Evolutionary conservation across 2,888 invertebrate genomes (phyloP).

Genomic region (Smittia sp.): DNA sequence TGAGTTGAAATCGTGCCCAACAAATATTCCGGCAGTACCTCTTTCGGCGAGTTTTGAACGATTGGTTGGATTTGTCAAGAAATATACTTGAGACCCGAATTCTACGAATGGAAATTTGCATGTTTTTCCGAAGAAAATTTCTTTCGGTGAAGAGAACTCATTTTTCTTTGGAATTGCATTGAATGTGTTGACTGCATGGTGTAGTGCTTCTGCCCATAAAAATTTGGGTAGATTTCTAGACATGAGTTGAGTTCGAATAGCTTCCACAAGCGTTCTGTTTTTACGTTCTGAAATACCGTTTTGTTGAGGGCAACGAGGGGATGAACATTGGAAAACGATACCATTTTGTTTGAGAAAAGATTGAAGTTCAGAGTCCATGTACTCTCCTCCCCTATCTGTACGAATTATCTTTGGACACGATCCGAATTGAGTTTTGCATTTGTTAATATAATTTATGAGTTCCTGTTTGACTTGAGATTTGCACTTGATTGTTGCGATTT

Average conservation of each 20-base stretch:
- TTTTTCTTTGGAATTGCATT: constrained; percentile 41
- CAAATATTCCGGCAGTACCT: too few relatives aligned
- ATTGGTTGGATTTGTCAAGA: too few relatives aligned
- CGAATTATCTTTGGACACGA: constrained; percentile 44
- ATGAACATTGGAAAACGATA: constrained; percentile 45
- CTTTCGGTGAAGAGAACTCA: background rate
- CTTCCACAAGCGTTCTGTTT: constrained; percentile 45
- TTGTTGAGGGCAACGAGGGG: constrained; percentile 44
- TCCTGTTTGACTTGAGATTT: constrained; percentile 43
- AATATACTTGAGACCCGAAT: too few relatives aligned
- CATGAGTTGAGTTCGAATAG: constrained; percentile 45
- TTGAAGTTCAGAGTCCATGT: constrained; percentile 44
- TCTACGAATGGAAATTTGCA: too few relatives aligned
- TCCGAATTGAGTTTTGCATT: constrained; percentile 44
- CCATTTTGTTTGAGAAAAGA: constrained; percentile 44
- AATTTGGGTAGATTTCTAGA: constrained; percentile 44
- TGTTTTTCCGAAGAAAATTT: too few relatives aligned
- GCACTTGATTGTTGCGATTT: constrained; percentile 42
- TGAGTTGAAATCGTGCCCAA: too few relatives aligned
- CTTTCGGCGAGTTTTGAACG: too few relatives aligned
- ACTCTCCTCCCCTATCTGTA: constrained; percentile 46
- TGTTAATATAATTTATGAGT: constrained; percentile 44
- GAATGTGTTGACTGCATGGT: constrained; percentile 44
- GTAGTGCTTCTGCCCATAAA: constrained; percentile 47
- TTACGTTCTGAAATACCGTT: constrained; percentile 45